phyloP scores from a whole-genome alignment of 2,113 vertebrate species.

The Aptenodytes forsteri region DNA sequence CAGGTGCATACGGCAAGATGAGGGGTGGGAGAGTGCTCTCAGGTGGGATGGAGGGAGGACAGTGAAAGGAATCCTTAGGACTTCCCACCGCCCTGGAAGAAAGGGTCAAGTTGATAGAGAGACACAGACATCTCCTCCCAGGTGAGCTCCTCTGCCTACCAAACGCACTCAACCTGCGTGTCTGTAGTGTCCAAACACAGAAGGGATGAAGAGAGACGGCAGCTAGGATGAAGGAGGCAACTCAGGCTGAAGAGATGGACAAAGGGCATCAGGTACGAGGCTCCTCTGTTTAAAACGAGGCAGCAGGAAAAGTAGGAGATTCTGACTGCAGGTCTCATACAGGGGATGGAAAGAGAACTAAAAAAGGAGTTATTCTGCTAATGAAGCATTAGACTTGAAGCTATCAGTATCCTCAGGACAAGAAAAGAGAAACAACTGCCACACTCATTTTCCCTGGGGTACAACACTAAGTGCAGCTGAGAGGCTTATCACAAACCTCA shows the following conservation, averaged over 20 bases:
- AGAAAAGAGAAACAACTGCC: background rate
- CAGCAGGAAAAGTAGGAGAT: background rate
- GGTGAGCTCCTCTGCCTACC: background rate
- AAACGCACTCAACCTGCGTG: fast-evolving
- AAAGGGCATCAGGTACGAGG: background rate
- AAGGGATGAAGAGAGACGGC: background rate
- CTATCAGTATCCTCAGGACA: background rate
- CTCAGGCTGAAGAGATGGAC: background rate
- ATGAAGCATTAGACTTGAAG: background rate
- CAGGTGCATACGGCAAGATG: fast-evolving
- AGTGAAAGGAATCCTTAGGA: background rate
- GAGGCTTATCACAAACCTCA: background rate
- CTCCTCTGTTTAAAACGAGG: background rate
- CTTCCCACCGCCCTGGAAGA: background rate
- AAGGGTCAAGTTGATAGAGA: background rate
- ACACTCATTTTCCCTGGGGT: background rate
- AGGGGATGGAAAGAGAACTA: background rate
- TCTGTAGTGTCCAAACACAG: background rate
- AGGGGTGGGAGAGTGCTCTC: background rate
- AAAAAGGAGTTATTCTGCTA: background rate
- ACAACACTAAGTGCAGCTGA: background rate
- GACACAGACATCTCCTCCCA: too few relatives aligned
- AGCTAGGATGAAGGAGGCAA: background rate
- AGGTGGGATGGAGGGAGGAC: background rate
- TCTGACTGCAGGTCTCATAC: background rate